Conservation (phyloP, 2,888 invertebrate species). For the Sesia apiformis region DNA sequence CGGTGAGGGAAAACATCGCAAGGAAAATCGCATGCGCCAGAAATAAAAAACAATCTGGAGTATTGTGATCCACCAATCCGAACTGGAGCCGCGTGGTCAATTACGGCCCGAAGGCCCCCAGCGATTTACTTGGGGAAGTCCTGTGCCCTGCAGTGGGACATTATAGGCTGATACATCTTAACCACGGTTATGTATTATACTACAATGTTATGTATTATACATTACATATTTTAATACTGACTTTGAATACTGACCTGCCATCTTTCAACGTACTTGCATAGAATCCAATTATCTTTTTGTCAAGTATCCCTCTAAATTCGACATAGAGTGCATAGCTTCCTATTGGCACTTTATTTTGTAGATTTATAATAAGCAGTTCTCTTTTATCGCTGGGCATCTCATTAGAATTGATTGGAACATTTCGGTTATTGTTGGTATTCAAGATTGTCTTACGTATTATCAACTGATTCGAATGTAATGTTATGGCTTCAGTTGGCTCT, state of each 20-base stretch:
- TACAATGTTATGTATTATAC: no score
- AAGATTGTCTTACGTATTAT: slow-evolving; percentile 43
- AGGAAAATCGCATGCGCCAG: no score
- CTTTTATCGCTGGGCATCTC: slow-evolving; percentile 27
- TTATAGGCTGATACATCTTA: no score
- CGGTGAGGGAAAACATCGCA: no score
- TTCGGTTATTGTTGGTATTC: slow-evolving; percentile 14
- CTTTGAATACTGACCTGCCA: slow-evolving; percentile 37
- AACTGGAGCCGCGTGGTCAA: no score
- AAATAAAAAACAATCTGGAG: no score
- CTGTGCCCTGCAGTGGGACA: no score
- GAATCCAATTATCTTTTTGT: slow-evolving; percentile 67
- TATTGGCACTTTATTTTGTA: slow-evolving; percentile 29
- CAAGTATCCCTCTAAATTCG: slow-evolving; percentile 66
- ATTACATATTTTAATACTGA: no score
- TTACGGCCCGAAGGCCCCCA: no score
- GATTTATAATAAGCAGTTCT: slow-evolving; percentile 48
- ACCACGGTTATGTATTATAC: no score
- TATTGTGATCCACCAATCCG: no score
- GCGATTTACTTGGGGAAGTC: no score
- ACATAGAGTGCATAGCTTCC: slow-evolving; percentile 52
- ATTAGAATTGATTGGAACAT: slow-evolving; percentile 15
- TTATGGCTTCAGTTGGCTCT: slow-evolving; percentile 54
- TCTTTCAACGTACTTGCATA: slow-evolving; percentile 72
- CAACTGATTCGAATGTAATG: slow-evolving; percentile 77